Conservation (phyloP, 2,113 vertebrate species). For the Asarcornis scutulata region DNA sequence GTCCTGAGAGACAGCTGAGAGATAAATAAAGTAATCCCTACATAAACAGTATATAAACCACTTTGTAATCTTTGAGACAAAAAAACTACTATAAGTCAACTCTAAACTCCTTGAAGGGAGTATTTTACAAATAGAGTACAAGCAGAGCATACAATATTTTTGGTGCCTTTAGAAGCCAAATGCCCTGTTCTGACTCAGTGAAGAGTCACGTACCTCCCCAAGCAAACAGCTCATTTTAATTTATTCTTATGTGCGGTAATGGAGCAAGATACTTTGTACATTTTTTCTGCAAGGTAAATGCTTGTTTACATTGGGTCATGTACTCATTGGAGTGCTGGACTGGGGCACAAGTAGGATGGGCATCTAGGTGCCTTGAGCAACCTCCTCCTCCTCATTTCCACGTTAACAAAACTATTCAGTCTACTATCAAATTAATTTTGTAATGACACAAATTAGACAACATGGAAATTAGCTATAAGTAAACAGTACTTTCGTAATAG, state of each 20-base stretch:
- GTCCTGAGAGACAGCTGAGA: background rate
- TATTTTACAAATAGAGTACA: background rate
- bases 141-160: background rate
- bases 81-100: background rate
- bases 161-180: background rate
- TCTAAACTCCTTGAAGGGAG: background rate
- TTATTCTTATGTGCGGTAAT: background rate
- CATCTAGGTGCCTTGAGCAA: background rate
- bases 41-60: slow-evolving; percentile 3
- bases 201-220: background rate
- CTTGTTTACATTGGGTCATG: fast-evolving
- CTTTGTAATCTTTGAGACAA: slow-evolving; percentile 5
- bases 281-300: background rate
- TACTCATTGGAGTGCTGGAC: background rate
- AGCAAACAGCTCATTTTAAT: background rate
- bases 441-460: background rate
- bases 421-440: background rate
- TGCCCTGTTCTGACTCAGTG: background rate
- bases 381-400: background rate
- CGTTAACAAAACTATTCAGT: background rate
- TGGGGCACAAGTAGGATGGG: background rate
- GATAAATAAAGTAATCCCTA: background rate
- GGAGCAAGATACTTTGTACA: background rate
- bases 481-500: background rate
- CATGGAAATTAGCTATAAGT: background rate